Evolutionary conservation across 2,888 invertebrate species (phyloP).

Genomic region (Synergus umbraculus): DNA sequence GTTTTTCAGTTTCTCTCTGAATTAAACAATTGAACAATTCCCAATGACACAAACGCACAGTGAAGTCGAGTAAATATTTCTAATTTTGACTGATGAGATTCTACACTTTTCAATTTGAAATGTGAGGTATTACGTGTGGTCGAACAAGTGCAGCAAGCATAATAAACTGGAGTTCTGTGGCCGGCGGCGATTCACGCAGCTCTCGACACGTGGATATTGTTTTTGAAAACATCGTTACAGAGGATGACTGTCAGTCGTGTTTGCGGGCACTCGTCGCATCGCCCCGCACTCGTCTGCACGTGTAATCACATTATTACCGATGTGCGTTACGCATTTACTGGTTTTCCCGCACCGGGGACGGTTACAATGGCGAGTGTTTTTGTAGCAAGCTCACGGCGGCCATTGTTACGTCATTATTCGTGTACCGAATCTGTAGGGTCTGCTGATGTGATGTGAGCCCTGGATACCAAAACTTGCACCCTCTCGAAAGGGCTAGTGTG

Average conservation of each 20-base stretch:
- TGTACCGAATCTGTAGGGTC: conserved; percentile 54
- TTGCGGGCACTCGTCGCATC: conserved; percentile 55
- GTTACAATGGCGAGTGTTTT: conserved; percentile 72
- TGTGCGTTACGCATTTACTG: conserved; percentile 50
- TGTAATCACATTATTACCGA: conserved; percentile 71
- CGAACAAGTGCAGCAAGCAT: conserved; percentile 35
- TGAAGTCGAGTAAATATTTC: background rate
- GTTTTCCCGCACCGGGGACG: conserved; percentile 57
- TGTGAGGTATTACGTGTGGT: conserved; percentile 29
- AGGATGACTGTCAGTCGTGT: conserved; percentile 74
- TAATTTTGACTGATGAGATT: background rate
- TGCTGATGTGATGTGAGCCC: conserved; percentile 44
- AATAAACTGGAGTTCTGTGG: conserved; percentile 41
- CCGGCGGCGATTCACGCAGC: conserved; percentile 50
- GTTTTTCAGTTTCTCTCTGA: too few species aligned
- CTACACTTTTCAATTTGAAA: background rate
- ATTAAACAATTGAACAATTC: background rate
- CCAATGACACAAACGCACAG: background rate
- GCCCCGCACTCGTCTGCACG: conserved; percentile 61
- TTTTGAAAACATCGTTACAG: conserved; percentile 76
- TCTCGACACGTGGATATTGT: conserved; percentile 73
- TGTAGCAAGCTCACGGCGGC: conserved; percentile 68
- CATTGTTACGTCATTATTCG: conserved; percentile 77
- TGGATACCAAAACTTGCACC: conserved; percentile 47
- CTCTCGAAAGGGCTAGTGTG: conserved; percentile 42